Conservation (phyloP, 1,140 invertebrate species). For the Papilio helenus region DNA sequence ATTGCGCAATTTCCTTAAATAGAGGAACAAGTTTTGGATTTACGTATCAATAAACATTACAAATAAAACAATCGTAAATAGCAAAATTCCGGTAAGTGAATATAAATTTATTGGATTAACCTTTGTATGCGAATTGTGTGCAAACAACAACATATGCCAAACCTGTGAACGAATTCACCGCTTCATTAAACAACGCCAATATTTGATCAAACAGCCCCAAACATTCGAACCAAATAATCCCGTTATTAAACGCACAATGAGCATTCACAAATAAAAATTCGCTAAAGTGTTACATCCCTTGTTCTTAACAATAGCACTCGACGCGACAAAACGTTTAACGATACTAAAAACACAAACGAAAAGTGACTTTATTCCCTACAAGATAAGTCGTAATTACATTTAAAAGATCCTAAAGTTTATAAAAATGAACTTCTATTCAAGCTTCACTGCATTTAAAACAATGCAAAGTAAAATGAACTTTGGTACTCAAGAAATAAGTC, state of each 20-base stretch:
- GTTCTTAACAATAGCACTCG: conserved; percentile 52
- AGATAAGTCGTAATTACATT: conserved; percentile 35
- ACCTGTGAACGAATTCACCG: conserved; percentile 49
- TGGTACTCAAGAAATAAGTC: not conserved
- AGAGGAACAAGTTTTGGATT: not conserved
- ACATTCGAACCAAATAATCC: conserved; percentile 61
- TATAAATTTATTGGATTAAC: not conserved
- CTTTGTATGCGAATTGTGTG: conserved; percentile 11
- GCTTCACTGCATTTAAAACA: conserved; percentile 33
- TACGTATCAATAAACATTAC: not conserved
- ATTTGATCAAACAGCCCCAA: conserved; percentile 69
- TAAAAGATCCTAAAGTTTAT: conserved; percentile 40
- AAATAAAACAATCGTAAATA: not conserved
- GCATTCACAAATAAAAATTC: conserved; percentile 68
- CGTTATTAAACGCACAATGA: conserved; percentile 73
- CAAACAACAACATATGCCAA: conserved; percentile 38
- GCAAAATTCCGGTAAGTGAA: not conserved
- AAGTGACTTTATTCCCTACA: conserved; percentile 37
- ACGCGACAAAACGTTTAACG: conserved; percentile 37
- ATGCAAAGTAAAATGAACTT: conserved; percentile 34
- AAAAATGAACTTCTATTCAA: conserved; percentile 52
- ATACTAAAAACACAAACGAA: conserved; percentile 27
- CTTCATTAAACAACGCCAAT: conserved; percentile 71
- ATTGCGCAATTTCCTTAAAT: not conserved
- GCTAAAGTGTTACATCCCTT: conserved; percentile 62